Evolutionary conservation across 1,140 invertebrate species (phyloP).

Genomic region (Samia ricini): DNA sequence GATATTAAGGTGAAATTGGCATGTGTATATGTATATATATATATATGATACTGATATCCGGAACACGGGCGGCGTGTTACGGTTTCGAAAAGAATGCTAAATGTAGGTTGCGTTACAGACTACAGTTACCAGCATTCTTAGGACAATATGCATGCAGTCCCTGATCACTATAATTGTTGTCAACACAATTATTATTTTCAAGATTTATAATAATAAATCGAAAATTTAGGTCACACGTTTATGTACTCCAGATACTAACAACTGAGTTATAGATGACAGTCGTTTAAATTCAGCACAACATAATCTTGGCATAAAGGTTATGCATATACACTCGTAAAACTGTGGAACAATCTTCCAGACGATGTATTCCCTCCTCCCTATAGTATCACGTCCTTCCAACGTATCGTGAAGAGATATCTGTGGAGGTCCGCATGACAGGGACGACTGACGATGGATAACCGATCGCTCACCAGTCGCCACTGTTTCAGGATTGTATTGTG

Average conservation of each 20-base stretch:
- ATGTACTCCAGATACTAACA: slow-evolving; percentile 9
- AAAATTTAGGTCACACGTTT: slow-evolving; percentile 18
- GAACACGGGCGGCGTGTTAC: slow-evolving; percentile 72
- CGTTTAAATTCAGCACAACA: slow-evolving; percentile 3
- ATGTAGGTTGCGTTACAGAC: slow-evolving; percentile 70
- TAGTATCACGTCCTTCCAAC: too few species aligned
- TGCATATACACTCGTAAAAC: slow-evolving; percentile 16
- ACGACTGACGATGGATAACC: too few species aligned
- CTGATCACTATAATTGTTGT: slow-evolving; percentile 60
- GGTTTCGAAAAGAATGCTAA: slow-evolving; percentile 76
- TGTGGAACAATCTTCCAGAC: too few species aligned
- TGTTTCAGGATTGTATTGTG: too few species aligned
- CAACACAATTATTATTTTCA: slow-evolving; percentile 37
- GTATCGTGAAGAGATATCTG: too few species aligned
- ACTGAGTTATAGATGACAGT: slow-evolving; percentile 11
- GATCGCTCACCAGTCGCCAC: too few species aligned
- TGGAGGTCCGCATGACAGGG: too few species aligned
- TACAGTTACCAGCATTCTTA: slow-evolving; percentile 67
- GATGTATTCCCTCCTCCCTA: too few species aligned
- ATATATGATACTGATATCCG: slow-evolving; percentile 61
- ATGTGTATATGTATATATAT: too few species aligned
- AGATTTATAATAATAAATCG: slow-evolving; percentile 5
- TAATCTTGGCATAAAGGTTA: slow-evolving; percentile 6
- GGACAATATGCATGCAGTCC: slow-evolving; percentile 47
- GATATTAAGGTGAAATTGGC: slow-evolving; percentile 57